A percentile compares a stretch with the other conserved stretches of the same genome.
These are phyloP conservation scores for Paguma larvata DNA, from an alignment of 2,797 vertebrate species.

Conservation along the genomic window DNA sequence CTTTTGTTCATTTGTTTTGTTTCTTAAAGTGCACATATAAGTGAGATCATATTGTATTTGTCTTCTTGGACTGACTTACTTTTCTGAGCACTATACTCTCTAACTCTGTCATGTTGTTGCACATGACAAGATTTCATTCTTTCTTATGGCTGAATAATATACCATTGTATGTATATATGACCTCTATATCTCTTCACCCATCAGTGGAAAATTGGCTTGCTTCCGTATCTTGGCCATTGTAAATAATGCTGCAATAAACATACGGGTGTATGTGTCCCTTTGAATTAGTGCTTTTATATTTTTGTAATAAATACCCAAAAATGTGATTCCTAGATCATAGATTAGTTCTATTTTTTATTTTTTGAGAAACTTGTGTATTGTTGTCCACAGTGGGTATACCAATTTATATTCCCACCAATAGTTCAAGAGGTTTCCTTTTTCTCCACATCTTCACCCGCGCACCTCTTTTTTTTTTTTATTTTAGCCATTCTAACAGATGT, in stretches of 20 bases:
- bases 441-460: neutral
- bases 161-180: neutral
- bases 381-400: neutral
- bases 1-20: neutral
- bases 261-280: neutral
- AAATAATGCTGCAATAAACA: neutral
- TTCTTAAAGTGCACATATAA: neutral
- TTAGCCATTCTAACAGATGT: neutral
- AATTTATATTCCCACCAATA: neutral
- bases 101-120: neutral
- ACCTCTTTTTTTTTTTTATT: neutral
- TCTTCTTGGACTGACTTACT: neutral
- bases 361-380: neutral
- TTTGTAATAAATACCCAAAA: neutral
- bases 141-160: neutral
- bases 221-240: neutral
- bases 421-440: neutral
- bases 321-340: neutral
- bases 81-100: neutral
- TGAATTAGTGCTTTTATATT: neutral
- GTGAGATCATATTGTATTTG: neutral
- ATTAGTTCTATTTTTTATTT: neutral
- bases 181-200: neutral
- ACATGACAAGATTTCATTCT: neutral
- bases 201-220: neutral